phyloP scores from a whole-genome alignment of 1,140 invertebrate species.

The Sarcophaga peregrina region DNA sequence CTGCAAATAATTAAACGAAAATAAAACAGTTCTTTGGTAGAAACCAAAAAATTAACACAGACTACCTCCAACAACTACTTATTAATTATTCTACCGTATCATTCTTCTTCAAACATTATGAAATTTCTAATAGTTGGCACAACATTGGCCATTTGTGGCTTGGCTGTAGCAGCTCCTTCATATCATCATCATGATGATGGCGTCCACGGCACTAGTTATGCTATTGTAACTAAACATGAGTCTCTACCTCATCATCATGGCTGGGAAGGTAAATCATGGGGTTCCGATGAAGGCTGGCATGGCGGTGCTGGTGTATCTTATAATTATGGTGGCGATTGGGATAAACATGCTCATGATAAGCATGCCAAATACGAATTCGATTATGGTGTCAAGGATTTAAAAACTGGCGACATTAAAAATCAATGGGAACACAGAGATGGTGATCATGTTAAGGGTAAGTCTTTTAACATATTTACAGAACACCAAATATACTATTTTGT shows the following conservation, averaged over 20 bases:
- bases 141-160: constrained; percentile 7
- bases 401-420: constrained; percentile 67
- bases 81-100: too few relatives aligned
- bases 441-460: constrained; percentile 53
- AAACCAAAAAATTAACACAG: neutral
- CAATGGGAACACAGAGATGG: constrained; percentile 66
- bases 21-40: neutral
- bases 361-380: constrained; percentile 54
- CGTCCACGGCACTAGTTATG: neutral
- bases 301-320: neutral
- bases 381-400: constrained; percentile 42
- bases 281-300: constrained; percentile 59
- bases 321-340: neutral
- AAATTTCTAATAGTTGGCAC: neutral
- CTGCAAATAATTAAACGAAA: neutral
- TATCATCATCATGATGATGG: neutral
- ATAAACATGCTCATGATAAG: constrained; percentile 65
- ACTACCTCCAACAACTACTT: neutral
- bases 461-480: neutral
- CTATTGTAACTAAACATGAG: constrained; percentile 13
- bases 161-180: neutral
- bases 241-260: neutral
- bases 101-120: too few relatives aligned
- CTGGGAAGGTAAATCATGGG: constrained; percentile 40
- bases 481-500: neutral